phyloP scores from a whole-genome alignment of 1,140 invertebrate genomes.

The Neocloeon triangulifer region DNA sequence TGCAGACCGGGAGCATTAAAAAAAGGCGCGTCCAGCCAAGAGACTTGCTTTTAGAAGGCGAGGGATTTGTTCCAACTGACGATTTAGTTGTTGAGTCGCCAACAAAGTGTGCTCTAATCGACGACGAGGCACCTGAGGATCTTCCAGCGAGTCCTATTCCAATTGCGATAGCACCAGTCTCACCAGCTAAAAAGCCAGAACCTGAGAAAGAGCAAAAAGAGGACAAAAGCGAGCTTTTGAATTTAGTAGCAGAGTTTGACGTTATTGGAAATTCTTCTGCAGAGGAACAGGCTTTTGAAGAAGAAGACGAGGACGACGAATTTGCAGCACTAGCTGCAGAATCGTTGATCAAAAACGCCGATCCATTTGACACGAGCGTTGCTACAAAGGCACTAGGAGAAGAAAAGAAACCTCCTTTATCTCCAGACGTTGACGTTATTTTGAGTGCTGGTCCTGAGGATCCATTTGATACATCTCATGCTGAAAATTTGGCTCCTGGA shows the following conservation, averaged over 20 bases:
- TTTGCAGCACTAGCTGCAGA: slow-evolving; percentile 49
- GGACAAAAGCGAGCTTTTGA: not conserved
- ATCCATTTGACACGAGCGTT: slow-evolving; percentile 14
- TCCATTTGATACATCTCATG: slow-evolving; percentile 72
- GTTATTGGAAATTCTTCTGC: not conserved
- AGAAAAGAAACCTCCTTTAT: slow-evolving; percentile 2
- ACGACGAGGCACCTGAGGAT: slow-evolving; percentile 2
- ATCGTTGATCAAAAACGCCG: slow-evolving; percentile 18
- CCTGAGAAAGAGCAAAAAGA: not conserved
- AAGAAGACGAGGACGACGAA: slow-evolving; percentile 35
- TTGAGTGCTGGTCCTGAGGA: slow-evolving; percentile 22
- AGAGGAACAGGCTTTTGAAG: slow-evolving; percentile 5
- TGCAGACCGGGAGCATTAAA: no score
- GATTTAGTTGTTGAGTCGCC: slow-evolving; percentile 3
- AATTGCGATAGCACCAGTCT: not conserved
- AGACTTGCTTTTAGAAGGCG: no score
- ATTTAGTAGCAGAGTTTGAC: slow-evolving; percentile 5
- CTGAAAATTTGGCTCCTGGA: slow-evolving; percentile 46
- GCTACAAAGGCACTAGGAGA: slow-evolving; percentile 9
- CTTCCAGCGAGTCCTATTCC: not conserved
- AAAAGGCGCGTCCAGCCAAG: no score
- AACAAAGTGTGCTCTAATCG: slow-evolving; percentile 1
- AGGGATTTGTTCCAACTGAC: not conserved
- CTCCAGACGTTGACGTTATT: slow-evolving; percentile 9
- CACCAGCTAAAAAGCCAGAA: not conserved